A percentile compares a stretch with the other conserved stretches of the same genome.
Conservation (phyloP, 1,140 invertebrate genomes). For the Aphis craccivora region DNA sequence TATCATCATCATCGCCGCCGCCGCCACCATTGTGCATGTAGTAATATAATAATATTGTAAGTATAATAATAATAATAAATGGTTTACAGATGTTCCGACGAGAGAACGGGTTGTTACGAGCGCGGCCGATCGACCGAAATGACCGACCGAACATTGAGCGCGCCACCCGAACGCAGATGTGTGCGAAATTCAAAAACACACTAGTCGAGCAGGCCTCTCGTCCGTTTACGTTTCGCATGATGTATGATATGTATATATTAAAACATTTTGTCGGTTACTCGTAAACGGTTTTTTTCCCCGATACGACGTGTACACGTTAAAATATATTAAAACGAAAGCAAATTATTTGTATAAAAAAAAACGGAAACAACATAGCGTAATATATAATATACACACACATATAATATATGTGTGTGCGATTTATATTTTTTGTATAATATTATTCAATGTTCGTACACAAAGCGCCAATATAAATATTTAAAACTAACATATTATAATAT, state of each 20-base stretch:
- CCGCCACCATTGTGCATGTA: no score
- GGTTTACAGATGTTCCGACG: neutral
- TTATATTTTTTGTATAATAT: neutral
- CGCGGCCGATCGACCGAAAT: neutral
- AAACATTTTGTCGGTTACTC: neutral
- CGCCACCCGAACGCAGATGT: neutral
- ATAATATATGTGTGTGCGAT: neutral
- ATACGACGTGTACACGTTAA: neutral
- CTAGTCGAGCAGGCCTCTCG: no score
- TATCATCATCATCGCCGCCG: no score
- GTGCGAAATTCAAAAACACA: neutral
- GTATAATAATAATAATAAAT: no score
- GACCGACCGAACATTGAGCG: no score
- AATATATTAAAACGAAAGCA: neutral
- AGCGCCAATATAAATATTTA: constrained; percentile 42
- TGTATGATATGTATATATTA: neutral
- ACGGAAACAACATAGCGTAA: neutral
- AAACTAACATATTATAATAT: neutral
- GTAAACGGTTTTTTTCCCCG: neutral
- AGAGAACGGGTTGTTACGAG: neutral
- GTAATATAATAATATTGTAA: no score
- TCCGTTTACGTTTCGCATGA: neutral
- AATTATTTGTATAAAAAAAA: neutral
- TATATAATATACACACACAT: neutral
- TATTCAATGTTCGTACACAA: neutral